A percentile compares a stretch with the other conserved stretches of the same genome.
phyloP scores from a whole-genome alignment of 64 coral and sea anemone species.

The Hydrozoanthus tunicans region DNA sequence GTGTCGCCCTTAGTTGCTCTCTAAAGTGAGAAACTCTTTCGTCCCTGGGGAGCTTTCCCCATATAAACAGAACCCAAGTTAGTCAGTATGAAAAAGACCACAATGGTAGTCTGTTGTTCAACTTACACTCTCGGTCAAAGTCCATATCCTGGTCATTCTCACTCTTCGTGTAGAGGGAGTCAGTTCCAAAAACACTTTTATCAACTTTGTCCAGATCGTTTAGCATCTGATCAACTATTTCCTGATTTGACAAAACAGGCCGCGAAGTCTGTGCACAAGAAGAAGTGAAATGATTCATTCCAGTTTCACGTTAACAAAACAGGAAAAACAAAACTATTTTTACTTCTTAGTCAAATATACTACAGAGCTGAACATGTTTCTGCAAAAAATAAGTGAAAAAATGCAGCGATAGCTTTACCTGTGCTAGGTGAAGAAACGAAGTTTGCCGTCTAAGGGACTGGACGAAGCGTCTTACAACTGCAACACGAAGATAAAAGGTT shows the following conservation, averaged over 20 bases:
- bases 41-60: too few relatives aligned
- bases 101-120: neutral
- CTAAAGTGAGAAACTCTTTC: too few relatives aligned
- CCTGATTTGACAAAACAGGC: conserved; percentile 76
- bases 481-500: conserved; percentile 5
- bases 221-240: conserved; percentile 82
- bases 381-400: too few relatives aligned
- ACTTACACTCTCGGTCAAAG: conserved; percentile 93
- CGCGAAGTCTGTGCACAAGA: conserved; percentile 71
- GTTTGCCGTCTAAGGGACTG: conserved; percentile 92
- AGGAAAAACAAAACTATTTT: neutral
- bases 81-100: neutral
- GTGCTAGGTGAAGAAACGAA: conserved; percentile 95
- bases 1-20: too few relatives aligned
- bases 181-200: conserved; percentile 46
- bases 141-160: conserved; percentile 80
- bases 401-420: conserved; percentile 52
- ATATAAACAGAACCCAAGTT: neutral
- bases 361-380: too few relatives aligned
- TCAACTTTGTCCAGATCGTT: conserved; percentile 91
- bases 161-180: conserved; percentile 67
- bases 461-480: conserved; percentile 87
- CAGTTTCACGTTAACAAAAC: conserved; percentile 49
- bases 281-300: neutral
- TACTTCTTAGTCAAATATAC: too few relatives aligned